A percentile compares a stretch with the other conserved stretches of the same genome.
phyloP scores from a whole-genome alignment of 2,888 invertebrate species.

The Trichogramma dendrolimi region DNA sequence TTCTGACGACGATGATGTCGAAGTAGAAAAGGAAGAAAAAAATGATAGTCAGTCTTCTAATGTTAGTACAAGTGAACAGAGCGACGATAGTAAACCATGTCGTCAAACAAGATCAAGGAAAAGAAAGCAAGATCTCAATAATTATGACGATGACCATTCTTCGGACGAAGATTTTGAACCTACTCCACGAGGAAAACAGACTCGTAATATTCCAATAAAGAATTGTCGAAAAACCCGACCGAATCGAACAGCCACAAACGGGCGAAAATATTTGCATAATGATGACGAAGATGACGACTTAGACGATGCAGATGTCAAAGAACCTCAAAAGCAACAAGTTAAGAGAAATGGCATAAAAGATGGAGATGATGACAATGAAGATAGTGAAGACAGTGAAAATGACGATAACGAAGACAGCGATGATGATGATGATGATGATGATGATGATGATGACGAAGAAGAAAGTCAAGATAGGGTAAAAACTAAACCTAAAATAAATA shows the following conservation, averaged over 20 bases:
- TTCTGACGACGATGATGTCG: conserved; percentile 14
- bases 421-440: conserved; percentile 26
- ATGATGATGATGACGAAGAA: conserved; percentile 23
- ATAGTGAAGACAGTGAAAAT: conserved; percentile 16
- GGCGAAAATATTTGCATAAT: conserved; percentile 26
- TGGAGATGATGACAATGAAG: conserved; percentile 24
- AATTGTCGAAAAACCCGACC: conserved; percentile 38
- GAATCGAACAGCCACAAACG: conserved; percentile 30
- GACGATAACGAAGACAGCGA: conserved; percentile 29
- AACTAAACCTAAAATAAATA: conserved; percentile 24
- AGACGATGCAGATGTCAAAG: conserved; percentile 4
- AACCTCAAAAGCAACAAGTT: conserved; percentile 19
- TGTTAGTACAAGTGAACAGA: conserved; percentile 30
- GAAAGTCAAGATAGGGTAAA: conserved; percentile 5
- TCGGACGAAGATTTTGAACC: conserved; percentile 60
- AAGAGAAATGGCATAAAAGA: conserved; percentile 12
- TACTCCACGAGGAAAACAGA: conserved; percentile 46
- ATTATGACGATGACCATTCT: conserved; percentile 49
- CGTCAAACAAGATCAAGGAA: conserved; percentile 33
- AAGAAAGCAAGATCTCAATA: conserved; percentile 32
- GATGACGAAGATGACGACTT: conserved; percentile 27
- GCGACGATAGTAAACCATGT: conserved; percentile 32
- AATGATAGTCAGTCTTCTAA: conserved; percentile 32
- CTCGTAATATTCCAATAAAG: conserved; percentile 42
- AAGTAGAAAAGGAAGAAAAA: conserved; percentile 9